Evolutionary conservation across 1,140 invertebrate genomes (phyloP), one percentile per base, ranked within the genome.

Genomic region (Druon quercuslanigerum): DNA sequence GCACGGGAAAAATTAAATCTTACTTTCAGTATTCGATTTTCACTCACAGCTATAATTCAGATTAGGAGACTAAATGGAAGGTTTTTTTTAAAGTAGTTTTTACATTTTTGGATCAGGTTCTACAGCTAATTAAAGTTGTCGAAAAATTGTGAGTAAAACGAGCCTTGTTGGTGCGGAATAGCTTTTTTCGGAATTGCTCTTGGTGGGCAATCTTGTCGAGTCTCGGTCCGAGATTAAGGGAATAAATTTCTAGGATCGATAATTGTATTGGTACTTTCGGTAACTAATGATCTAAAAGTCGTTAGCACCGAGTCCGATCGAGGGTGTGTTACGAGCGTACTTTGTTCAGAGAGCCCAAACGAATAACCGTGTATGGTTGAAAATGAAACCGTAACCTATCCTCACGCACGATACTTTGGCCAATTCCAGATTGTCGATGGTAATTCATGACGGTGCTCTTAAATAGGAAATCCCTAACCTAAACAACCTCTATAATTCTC

Each of bases 281-380:
- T 91, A 91, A 91, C 89, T 91, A 91, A 91, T 91, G 90, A 91
- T 91, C 90, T 87, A 88, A 91, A 90, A 91, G 90, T 90, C 88
- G 89, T 91, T 91, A 91, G 78, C 87, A 80, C 86, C 73, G 86
- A 79, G 85, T 83, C 83, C 80, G 82, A 82, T 85, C 84, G 81
- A 83, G 85, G 83, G 87, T 80, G 82, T 86, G 82, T 89, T 88
- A 85, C 84, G 82, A 84, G 83, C 81, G 78, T 86, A 79, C 76
- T 83, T 85, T 81, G 79, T 82, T 81, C 80, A 73, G 78, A 82
- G 77, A 79, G 79, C 40, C 74, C 73, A 84, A 79, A 79, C 83
- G 78, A 82, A 81, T 84, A 82, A 84, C 79, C 72, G 74, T n/a
- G 51, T 50, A 77, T 77, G 74, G 77, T 76, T 78, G 83, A 88